Evolutionary conservation across 2,797 vertebrate species (phyloP), one percentile per base, ranked within the genome.

Genomic region (Streptopelia turtur): DNA sequence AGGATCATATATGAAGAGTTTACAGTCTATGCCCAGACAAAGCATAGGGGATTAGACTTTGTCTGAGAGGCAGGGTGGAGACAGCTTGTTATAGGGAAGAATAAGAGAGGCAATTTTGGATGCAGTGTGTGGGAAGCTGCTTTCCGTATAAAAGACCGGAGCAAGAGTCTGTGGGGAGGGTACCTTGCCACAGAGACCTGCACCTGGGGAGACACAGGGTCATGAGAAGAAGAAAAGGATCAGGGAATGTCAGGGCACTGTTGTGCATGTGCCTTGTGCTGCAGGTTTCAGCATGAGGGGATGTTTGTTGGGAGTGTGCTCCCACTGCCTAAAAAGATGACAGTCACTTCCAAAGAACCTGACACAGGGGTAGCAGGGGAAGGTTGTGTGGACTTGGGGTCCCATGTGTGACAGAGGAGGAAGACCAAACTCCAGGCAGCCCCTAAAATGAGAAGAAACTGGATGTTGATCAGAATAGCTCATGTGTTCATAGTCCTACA

Each of bases 301-400:
- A 7, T 30, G 37, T 11, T 37, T 1, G 1, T n/a, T 2, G 0
- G 16, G 5, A 63, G 17, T 16, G 18, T 24, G 27, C 56, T 23
- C 25, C 7, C 31, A 13, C 6, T 21, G 41, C 59, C 41, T 11
- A 4, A 47, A 39, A 71, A 41, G 11, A 5, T 16, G 11, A 12
- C 2, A 21, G 5, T 47, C 2, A 4, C 8, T 45, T 53, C 49
- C 35, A 49, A 28, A 56, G 37, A 52, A 4, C 9, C 45, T 18
- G 43, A 7, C 22, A 21, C 20, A 49, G 61, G 57, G 24, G 30
- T 37, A 70, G 21, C 27, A 60, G 33, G 25, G 5, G 13, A 55
- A 55, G 16, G 18, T 10, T 1, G 1, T 5, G 3, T 1, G 18
- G 3, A 6, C 23, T n/a, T 0, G 0, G 33, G 2, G 31, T 61